Percentiles rank a stretch among this genome's conserved stretches.
Conservation (phyloP, 1,140 invertebrate species). For the Drusus annulatus region DNA sequence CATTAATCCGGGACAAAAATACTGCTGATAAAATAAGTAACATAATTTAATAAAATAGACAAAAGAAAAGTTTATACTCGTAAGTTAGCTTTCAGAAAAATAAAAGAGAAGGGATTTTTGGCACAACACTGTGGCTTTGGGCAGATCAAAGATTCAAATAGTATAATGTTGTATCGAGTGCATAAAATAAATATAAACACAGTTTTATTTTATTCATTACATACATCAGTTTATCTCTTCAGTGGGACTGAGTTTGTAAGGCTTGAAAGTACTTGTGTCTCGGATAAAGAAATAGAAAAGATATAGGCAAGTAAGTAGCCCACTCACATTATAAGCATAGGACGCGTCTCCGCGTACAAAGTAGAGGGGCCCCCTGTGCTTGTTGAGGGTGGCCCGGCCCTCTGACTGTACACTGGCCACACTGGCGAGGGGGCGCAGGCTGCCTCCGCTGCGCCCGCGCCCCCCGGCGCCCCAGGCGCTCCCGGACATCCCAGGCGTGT, state of each 20-base stretch:
- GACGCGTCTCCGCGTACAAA: constrained; percentile 62
- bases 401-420: constrained; percentile 64
- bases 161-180: too few relatives aligned
- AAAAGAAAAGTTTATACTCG: too few relatives aligned
- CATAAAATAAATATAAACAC: too few relatives aligned
- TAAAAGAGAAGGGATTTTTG: too few relatives aligned
- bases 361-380: constrained; percentile 63
- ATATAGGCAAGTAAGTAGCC: constrained; percentile 68
- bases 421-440: constrained; percentile 64
- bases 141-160: too few relatives aligned
- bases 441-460: constrained; percentile 60
- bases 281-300: constrained; percentile 51
- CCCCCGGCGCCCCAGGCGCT: constrained; percentile 57
- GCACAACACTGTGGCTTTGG: too few relatives aligned
- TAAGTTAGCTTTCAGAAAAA: too few relatives aligned
- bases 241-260: too few relatives aligned
- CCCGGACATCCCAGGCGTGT: constrained; percentile 52
- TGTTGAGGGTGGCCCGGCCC: constrained; percentile 65
- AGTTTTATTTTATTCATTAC: too few relatives aligned
- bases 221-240: too few relatives aligned
- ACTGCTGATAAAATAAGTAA: not conserved
- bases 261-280: constrained; percentile 56
- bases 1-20: constrained; percentile 9
- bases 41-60: too few relatives aligned
- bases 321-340: constrained; percentile 72